These are phyloP conservation scores for Schizopygopsis pylzovi DNA, from an alignment of 2,797 vertebrate genomes.

Conservation along the genomic window DNA sequence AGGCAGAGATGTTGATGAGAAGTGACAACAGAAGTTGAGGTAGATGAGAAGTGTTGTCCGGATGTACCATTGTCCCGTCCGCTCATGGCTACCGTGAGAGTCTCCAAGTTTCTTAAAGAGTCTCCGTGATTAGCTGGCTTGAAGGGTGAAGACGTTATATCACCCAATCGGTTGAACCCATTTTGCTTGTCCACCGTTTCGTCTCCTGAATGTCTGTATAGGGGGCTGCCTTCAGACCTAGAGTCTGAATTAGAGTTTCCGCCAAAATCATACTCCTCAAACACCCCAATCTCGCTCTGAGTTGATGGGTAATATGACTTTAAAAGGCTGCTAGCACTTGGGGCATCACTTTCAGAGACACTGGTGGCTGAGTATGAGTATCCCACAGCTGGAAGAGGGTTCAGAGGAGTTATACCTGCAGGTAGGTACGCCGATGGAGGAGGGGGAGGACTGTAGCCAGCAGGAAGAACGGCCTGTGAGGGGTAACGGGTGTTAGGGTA, in stretches of 20 bases:
- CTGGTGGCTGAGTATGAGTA: conserved; percentile 94
- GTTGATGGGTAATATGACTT: conserved; percentile 97
- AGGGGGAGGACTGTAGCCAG: conserved; percentile 92
- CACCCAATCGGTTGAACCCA: conserved; percentile 90
- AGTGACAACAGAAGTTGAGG: conserved; percentile 71
- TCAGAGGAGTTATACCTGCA: conserved; percentile 92
- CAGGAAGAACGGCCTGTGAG: conserved; percentile 88
- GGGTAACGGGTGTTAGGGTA: conserved; percentile 92
- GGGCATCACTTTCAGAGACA: conserved; percentile 87
- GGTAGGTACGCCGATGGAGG: conserved; percentile 93
- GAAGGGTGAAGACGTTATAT: conserved; percentile 90
- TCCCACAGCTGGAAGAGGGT: conserved; percentile 87
- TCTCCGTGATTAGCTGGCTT: conserved; percentile 72
- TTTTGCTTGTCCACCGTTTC: conserved; percentile 75
- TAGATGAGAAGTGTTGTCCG: conserved; percentile 46
- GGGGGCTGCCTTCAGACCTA: conserved; percentile 82
- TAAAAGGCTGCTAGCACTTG: conserved; percentile 91
- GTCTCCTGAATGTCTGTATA: conserved; percentile 90
- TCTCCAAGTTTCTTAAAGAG: conserved; percentile 57
- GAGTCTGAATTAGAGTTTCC: conserved; percentile 52
- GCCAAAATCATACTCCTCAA: conserved; percentile 92
- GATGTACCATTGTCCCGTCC: conserved; percentile 39
- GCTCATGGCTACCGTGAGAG: conserved; percentile 50
- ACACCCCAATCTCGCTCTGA: conserved; percentile 93
- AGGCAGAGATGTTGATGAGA: conserved; percentile 80